Conservation (phyloP, 1,140 invertebrate genomes). For the Chironomus tepperi region DNA sequence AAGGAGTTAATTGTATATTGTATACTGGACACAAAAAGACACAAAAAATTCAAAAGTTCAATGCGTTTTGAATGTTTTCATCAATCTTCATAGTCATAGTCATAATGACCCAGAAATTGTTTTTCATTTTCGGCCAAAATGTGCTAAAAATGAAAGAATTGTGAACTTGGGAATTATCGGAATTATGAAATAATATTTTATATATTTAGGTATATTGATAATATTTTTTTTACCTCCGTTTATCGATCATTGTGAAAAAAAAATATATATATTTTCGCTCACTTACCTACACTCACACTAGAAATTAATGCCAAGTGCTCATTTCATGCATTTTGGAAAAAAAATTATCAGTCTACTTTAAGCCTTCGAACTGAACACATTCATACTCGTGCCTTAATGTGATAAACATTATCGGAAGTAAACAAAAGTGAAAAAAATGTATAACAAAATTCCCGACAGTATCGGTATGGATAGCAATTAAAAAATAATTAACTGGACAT, state of each 20-base stretch:
- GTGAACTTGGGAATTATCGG: constrained; percentile 1
- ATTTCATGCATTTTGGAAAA: neutral
- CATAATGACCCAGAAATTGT: no score
- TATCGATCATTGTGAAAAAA: neutral
- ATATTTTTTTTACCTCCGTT: neutral
- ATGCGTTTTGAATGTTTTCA: no score
- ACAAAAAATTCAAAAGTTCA: no score
- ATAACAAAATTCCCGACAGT: neutral
- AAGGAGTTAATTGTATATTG: no score
- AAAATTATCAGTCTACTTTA: constrained; percentile 2
- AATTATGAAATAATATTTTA: constrained; percentile 15
- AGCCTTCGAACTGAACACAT: neutral
- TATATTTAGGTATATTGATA: no score
- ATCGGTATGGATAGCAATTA: neutral
- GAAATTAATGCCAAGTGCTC: neutral
- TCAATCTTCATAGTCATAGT: no score
- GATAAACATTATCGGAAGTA: neutral
- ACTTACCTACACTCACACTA: neutral
- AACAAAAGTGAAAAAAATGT: neutral
- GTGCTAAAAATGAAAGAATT: neutral
- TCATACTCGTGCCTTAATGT: neutral
- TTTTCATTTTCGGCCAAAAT: no score
- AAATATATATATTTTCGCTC: neutral
- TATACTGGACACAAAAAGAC: no score
- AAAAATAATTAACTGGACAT: neutral